Conservation (phyloP, 2,797 vertebrate genomes). For the Ptychobarbus kaznakovi region DNA sequence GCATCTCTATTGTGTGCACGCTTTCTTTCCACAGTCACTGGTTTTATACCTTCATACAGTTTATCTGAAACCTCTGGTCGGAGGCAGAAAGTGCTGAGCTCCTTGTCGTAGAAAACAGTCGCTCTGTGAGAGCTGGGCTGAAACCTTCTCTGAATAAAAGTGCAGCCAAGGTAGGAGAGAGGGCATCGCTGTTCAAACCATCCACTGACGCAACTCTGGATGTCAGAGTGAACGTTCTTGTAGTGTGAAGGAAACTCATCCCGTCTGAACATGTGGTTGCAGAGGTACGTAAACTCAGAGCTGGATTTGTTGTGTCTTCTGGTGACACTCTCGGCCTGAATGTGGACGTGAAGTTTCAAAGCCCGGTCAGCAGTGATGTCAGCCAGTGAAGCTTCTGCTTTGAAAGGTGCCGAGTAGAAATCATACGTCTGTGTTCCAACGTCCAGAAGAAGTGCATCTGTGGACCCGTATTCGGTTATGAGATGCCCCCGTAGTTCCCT, state of each 20-base stretch:
- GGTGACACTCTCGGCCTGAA: conserved; percentile 89
- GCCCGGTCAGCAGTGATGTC: conserved; percentile 76
- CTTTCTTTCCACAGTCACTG: conserved; percentile 56
- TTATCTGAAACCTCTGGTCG: conserved; percentile 78
- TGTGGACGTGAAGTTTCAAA: conserved; percentile 85
- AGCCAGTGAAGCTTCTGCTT: conserved; percentile 77
- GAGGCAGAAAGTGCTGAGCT: conserved; percentile 80
- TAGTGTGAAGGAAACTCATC: conserved; percentile 90
- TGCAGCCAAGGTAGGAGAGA: conserved; percentile 92
- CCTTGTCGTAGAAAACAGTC: conserved; percentile 78
- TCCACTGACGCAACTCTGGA: conserved; percentile 86
- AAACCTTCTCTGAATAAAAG: conserved; percentile 87
- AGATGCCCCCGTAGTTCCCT: conserved; percentile 89
- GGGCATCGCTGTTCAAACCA: conserved; percentile 96
- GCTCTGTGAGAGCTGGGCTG: conserved; percentile 83
- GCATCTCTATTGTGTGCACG: conserved; percentile 70
- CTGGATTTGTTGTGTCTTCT: conserved; percentile 91
- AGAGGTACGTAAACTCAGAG: conserved; percentile 92
- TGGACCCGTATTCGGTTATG: conserved; percentile 84
- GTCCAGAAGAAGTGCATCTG: conserved; percentile 83
- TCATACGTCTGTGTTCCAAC: conserved; percentile 91
- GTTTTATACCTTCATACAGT: conserved; percentile 70
- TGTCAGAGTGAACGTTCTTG: conserved; percentile 91
- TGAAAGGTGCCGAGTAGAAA: conserved; percentile 86
- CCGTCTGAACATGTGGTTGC: conserved; percentile 88